Conservation (phyloP, 2,113 vertebrate species). For the Rhegmatorhina hoffmannsi region DNA sequence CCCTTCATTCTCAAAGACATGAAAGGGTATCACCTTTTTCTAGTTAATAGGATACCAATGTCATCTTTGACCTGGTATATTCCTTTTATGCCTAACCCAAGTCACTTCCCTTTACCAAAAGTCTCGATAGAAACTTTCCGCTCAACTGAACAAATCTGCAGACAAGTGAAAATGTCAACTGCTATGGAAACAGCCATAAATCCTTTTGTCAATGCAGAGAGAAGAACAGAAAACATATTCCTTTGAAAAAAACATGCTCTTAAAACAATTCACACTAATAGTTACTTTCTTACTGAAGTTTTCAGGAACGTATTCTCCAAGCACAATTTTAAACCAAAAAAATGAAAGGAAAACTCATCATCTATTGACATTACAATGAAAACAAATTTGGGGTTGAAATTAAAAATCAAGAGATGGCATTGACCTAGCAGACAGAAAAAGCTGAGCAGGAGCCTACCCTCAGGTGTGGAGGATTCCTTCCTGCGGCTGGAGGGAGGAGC, state of each 20-base stretch:
- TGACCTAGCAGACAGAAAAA: neutral
- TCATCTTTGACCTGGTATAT: neutral
- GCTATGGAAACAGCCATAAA: neutral
- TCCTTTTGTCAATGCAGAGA: neutral
- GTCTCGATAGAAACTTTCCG: neutral
- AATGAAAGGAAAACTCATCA: neutral
- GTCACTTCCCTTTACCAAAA: neutral
- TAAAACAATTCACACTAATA: neutral
- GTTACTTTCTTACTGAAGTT: neutral
- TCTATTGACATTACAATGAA: neutral
- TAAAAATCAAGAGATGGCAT: neutral
- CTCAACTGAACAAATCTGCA: neutral
- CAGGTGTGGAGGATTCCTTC: constrained; percentile 91
- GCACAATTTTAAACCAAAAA: neutral
- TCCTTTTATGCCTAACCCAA: neutral
- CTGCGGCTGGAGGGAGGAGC: constrained; percentile 89
- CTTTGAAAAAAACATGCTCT: neutral
- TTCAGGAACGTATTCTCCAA: neutral
- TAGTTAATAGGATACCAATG: neutral
- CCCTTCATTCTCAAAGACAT: neutral
- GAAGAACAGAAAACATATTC: neutral
- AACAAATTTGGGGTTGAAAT: neutral
- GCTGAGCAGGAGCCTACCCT: constrained; percentile 78
- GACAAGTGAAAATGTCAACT: neutral
- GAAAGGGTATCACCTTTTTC: neutral